Conservation (phyloP, 2,888 invertebrate species). For the Euplagia quadripunctaria region DNA sequence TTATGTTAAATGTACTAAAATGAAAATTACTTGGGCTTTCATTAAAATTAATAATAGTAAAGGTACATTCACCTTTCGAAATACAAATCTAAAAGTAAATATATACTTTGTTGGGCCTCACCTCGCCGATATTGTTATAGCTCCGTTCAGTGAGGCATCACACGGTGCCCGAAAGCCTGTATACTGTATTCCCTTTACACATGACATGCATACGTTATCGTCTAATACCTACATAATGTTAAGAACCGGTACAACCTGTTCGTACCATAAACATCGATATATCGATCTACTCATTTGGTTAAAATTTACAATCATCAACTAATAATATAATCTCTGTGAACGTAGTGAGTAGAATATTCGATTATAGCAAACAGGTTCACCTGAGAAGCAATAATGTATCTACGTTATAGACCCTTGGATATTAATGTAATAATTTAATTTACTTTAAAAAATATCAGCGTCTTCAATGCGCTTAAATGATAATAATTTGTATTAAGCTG, state of each 20-base stretch:
- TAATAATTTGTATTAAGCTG: no score
- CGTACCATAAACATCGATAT: no score
- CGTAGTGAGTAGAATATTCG: neutral
- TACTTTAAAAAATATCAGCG: no score
- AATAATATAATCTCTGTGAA: neutral
- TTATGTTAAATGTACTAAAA: no score
- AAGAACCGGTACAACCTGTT: no score
- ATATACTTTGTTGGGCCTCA: no score
- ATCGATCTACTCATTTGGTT: neutral
- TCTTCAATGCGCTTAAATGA: no score
- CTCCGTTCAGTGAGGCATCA: neutral
- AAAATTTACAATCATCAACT: neutral
- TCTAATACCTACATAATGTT: neutral
- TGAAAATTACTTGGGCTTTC: no score
- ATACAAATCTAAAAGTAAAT: no score
- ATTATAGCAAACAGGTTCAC: neutral
- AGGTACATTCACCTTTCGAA: no score
- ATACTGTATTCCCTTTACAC: neutral
- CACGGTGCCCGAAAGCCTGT: neutral
- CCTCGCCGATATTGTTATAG: no score
- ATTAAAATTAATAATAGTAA: no score
- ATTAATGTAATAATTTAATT: neutral
- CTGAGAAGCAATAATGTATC: neutral
- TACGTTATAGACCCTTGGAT: neutral
- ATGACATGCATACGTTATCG: neutral